phyloP scores from a whole-genome alignment of 2,888 invertebrate species.

The Ophion obscuratus region DNA sequence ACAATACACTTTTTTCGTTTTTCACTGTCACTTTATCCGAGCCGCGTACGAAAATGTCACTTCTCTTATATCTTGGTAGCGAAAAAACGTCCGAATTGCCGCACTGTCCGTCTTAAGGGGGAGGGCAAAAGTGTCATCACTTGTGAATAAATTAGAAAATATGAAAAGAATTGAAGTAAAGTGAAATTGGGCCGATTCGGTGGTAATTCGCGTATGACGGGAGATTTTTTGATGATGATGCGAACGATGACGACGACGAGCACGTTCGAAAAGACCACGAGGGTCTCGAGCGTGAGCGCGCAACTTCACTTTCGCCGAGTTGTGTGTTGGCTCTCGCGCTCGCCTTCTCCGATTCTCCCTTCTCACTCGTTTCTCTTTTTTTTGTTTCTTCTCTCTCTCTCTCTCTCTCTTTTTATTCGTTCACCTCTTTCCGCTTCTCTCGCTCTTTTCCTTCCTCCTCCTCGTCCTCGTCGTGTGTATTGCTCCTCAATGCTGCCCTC shows the following conservation, averaged over 20 bases:
- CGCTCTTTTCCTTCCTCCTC: constrained; percentile 44
- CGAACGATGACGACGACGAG: constrained; percentile 49
- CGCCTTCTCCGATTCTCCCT: constrained; percentile 57
- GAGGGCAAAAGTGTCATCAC: background rate
- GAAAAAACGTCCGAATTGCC: too few species aligned
- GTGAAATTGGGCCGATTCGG: background rate
- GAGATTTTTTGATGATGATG: constrained; percentile 28
- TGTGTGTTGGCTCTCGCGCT: constrained; percentile 60
- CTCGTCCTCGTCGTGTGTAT: constrained; percentile 30
- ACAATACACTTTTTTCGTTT: too few species aligned
- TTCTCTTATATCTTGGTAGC: too few species aligned
- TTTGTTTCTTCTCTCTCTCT: constrained; percentile 1
- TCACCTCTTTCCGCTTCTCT: constrained; percentile 23
- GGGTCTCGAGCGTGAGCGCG: constrained; percentile 61
- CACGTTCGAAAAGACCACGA: constrained; percentile 59
- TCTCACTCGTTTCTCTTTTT: constrained; percentile 51
- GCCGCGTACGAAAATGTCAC: too few species aligned
- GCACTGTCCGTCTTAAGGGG: too few species aligned
- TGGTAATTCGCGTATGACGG: background rate
- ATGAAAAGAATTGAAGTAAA: background rate
- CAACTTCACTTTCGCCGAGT: constrained; percentile 71
- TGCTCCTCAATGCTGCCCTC: constrained; percentile 31
- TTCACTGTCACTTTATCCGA: too few species aligned
- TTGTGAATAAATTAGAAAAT: background rate
- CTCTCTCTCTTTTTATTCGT: constrained; percentile 36